phyloP scores from a whole-genome alignment of 2,113 vertebrate genomes.

The Nicator chloris region DNA sequence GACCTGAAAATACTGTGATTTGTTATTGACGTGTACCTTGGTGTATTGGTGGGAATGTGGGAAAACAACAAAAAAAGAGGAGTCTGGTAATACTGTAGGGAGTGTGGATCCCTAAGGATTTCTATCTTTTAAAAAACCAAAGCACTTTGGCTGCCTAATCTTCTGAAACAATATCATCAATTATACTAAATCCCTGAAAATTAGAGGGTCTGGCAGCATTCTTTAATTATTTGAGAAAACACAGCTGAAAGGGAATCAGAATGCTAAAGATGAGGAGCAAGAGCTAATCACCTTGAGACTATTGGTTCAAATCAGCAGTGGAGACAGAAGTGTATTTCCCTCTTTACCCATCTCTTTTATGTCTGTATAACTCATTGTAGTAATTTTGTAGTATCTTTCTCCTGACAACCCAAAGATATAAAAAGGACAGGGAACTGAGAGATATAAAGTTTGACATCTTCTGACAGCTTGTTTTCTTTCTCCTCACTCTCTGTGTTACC shows the following conservation, averaged over 20 bases:
- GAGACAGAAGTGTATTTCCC: not conserved
- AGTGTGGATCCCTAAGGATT: not conserved
- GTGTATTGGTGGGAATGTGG: not conserved
- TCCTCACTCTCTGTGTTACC: not conserved
- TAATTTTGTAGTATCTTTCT: not conserved
- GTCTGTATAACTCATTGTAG: not conserved
- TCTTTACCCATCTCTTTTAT: not conserved
- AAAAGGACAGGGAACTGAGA: not conserved
- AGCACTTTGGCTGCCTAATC: not conserved
- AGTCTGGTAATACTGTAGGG: not conserved
- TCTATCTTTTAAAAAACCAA: not conserved
- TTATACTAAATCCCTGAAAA: not conserved
- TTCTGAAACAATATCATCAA: not conserved
- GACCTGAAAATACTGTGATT: not conserved
- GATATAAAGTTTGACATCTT: not conserved
- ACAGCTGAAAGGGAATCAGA: not conserved
- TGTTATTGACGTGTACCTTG: not conserved
- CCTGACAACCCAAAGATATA: not conserved
- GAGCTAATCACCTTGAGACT: not conserved
- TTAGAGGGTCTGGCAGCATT: not conserved
- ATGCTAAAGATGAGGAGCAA: not conserved
- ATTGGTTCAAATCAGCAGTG: not conserved
- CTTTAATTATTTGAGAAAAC: not conserved
- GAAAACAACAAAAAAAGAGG: not conserved
- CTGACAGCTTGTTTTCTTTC: constrained; percentile 29